Conservation (phyloP, 1,140 invertebrate species). For the Coenobita brevimanus region DNA sequence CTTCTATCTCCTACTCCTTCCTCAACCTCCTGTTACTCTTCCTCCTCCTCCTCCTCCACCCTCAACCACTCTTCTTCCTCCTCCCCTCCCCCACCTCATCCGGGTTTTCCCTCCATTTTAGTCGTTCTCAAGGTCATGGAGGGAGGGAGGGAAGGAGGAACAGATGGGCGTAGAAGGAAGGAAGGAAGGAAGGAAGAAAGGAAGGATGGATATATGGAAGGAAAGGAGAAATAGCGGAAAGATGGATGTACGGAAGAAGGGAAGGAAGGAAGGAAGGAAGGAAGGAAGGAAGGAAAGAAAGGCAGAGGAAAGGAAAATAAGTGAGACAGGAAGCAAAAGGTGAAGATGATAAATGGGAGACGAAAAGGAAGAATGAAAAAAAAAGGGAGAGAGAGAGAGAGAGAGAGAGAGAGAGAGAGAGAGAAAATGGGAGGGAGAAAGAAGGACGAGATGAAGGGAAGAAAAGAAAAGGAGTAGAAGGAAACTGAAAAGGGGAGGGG, state of each 20-base stretch:
- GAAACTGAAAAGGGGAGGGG: too few relatives aligned
- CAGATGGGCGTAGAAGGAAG: background rate
- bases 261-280: background rate
- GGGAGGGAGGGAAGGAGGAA: conserved; percentile 10
- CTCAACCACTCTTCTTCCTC: background rate
- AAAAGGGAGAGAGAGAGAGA: too few relatives aligned
- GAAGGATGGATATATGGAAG: background rate
- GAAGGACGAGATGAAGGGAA: background rate
- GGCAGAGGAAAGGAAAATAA: background rate
- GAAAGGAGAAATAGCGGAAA: background rate
- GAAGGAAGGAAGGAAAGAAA: background rate
- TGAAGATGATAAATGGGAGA: too few relatives aligned
- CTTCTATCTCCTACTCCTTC: background rate
- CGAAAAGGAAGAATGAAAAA: background rate
- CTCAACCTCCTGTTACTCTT: background rate
- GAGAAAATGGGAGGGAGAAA: background rate
- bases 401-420: background rate
- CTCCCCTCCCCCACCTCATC: background rate
- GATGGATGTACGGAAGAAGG: background rate
- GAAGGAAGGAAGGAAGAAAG: background rate
- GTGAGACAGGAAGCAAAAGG: too few relatives aligned
- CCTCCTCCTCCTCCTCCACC: too few relatives aligned
- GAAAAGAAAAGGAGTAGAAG: background rate
- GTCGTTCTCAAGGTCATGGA: background rate
- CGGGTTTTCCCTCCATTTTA: background rate